A percentile compares a stretch with the other conserved stretches of the same genome.
These are phyloP conservation scores for Champsocephalus esox DNA, from an alignment of 2,797 vertebrate species.

Conservation along the genomic window DNA sequence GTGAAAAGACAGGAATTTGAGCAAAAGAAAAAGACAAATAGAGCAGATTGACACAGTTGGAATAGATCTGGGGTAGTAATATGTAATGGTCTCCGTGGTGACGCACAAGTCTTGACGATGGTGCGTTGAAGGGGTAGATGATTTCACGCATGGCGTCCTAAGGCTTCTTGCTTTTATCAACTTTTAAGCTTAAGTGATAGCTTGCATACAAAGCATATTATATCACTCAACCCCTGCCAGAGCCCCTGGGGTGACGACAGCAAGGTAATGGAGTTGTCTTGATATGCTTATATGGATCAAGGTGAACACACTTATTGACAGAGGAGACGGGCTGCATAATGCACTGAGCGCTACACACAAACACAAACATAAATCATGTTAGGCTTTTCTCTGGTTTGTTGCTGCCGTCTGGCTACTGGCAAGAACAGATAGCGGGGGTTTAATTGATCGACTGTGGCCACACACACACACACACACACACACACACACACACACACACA, in stretches of 20 bases:
- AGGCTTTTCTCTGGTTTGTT: constrained; percentile 43
- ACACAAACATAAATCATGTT: constrained; percentile 42
- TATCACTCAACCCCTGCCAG: constrained; percentile 2
- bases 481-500: constrained; percentile 25
- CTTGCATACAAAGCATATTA: constrained; percentile 50
- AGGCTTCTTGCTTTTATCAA: constrained; percentile 57
- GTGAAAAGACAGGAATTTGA: not conserved
- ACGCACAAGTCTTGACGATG: constrained; percentile 41
- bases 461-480: constrained; percentile 20
- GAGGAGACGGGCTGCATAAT: constrained; percentile 37
- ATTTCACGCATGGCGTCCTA: constrained; percentile 55
- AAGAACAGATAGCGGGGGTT: constrained; percentile 47
- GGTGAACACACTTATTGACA: constrained; percentile 18
- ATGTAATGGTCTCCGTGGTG: constrained; percentile 40
- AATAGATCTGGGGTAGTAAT: constrained; percentile 31
- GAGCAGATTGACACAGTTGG: constrained; percentile 15
- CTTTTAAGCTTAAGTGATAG: constrained; percentile 65
- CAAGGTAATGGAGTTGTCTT: constrained; percentile 50
- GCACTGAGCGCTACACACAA: constrained; percentile 3
- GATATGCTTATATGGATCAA: constrained; percentile 46
- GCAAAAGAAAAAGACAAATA: not conserved
- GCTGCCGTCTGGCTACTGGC: constrained; percentile 47
- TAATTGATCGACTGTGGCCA: constrained; percentile 61
- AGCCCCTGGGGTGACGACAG: constrained; percentile 43
- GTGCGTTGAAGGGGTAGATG: constrained; percentile 37